These are phyloP conservation scores for Callopanchax toddi DNA, from an alignment of 2,113 vertebrate genomes.

Conservation along the genomic window DNA sequence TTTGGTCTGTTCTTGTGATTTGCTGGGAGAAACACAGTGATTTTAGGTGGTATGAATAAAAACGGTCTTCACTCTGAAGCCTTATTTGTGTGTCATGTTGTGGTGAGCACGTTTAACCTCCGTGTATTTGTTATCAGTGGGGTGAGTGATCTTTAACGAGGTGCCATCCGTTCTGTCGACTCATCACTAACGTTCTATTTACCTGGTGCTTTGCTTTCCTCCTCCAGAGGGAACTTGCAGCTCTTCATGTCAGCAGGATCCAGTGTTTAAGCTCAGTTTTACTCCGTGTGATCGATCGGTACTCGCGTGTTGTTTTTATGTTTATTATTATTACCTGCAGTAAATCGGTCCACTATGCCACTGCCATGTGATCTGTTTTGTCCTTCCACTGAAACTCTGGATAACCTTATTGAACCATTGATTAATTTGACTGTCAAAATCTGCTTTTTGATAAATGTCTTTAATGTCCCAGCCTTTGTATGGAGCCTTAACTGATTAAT, in stretches of 20 bases:
- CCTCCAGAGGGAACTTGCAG: slow-evolving; percentile 57
- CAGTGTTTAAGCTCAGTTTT: slow-evolving; percentile 27
- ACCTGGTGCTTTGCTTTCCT: slow-evolving; percentile 58
- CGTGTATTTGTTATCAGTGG: too few relatives aligned
- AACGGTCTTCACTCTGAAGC: slow-evolving; percentile 63
- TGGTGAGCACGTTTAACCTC: slow-evolving; percentile 25
- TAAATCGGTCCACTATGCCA: slow-evolving; percentile 49
- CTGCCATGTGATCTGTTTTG: slow-evolving; percentile 1
- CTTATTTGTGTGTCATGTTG: slow-evolving; percentile 61
- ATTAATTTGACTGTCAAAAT: slow-evolving; percentile 52
- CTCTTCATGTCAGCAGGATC: slow-evolving; percentile 53
- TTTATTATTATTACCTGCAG: slow-evolving; percentile 60
- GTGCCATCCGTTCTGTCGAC: slow-evolving; percentile 60
- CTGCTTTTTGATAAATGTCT: slow-evolving; percentile 61
- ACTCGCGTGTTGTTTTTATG: too few relatives aligned
- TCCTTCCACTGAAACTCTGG: too few relatives aligned
- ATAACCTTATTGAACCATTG: too few relatives aligned
- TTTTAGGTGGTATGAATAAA: slow-evolving; percentile 26
- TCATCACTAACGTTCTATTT: slow-evolving; percentile 45
- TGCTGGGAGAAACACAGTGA: too few relatives aligned
- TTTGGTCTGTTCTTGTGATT: too few relatives aligned
- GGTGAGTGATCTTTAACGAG: too few relatives aligned
- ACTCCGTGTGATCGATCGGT: too few relatives aligned
- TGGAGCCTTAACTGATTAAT: slow-evolving; percentile 60
- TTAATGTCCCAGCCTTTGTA: slow-evolving; percentile 64